A percentile compares a stretch with the other conserved stretches of the same genome.
phyloP scores from a whole-genome alignment of 2,797 vertebrate genomes.

The Paratrypauchen microcephalus region DNA sequence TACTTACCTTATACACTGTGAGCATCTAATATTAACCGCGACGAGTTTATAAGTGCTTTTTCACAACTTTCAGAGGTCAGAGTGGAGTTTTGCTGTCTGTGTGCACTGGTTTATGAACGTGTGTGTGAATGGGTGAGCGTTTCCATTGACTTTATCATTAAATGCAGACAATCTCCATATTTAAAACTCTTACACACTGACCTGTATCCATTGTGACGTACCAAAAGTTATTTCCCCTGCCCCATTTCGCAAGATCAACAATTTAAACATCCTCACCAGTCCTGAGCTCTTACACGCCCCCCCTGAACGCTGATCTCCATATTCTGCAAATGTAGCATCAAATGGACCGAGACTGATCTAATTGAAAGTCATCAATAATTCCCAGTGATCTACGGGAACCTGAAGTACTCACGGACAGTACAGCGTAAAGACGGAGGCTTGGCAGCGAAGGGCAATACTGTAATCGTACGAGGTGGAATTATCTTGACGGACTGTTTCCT shows the following conservation, averaged over 20 bases:
- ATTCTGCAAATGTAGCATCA: conserved; percentile 54
- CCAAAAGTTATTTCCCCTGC: conserved; percentile 38
- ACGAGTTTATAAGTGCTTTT: too few species aligned
- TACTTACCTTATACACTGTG: too few species aligned
- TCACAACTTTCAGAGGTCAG: too few species aligned
- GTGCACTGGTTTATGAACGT: too few species aligned
- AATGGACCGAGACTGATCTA: conserved; percentile 61
- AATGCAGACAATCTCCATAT: too few species aligned
- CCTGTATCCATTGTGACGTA: conserved; percentile 1
- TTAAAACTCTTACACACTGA: neutral
- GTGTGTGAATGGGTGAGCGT: too few species aligned
- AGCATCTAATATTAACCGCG: too few species aligned
- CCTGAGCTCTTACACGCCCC: conserved; percentile 48
- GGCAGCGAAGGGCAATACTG: conserved; percentile 64
- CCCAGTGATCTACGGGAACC: conserved; percentile 56
- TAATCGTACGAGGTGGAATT: conserved; percentile 53
- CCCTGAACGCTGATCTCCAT: conserved; percentile 47
- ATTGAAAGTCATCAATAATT: conserved; percentile 68
- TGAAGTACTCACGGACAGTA: conserved; percentile 30
- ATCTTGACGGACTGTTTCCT: conserved; percentile 45
- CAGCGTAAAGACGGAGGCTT: conserved; percentile 55
- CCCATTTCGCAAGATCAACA: conserved; percentile 14
- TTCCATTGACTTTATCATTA: too few species aligned
- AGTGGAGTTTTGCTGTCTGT: too few species aligned
- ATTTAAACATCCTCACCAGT: conserved; percentile 15